A percentile compares a stretch with the other conserved stretches of the same genome.
phyloP scores from a whole-genome alignment of 2,888 invertebrate species.

The Petrolisthes cinctipes region DNA sequence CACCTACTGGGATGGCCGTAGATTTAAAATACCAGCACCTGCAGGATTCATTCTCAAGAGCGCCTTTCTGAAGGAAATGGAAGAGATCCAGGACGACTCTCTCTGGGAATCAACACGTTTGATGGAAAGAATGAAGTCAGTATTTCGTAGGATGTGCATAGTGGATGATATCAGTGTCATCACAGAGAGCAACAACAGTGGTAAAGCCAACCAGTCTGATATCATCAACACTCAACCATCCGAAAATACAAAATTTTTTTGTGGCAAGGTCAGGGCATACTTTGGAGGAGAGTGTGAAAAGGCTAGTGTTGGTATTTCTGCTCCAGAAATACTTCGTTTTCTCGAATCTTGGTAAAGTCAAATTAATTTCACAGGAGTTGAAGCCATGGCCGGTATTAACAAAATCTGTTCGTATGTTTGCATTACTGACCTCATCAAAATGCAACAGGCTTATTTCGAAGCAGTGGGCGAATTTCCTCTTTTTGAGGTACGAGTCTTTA shows the following conservation, averaged over 20 bases:
- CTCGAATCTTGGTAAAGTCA: neutral
- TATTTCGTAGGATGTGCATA: neutral
- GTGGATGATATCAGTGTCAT: neutral
- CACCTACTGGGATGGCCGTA: neutral
- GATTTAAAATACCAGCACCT: neutral
- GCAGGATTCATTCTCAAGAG: neutral
- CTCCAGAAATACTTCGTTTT: neutral
- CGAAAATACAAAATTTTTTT: neutral
- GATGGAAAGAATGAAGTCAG: neutral
- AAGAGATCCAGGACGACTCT: neutral
- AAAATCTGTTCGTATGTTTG: no score
- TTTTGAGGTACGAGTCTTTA: no score
- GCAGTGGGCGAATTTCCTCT: no score
- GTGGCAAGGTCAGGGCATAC: neutral
- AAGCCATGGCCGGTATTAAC: no score
- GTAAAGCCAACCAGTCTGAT: neutral
- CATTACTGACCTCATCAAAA: no score
- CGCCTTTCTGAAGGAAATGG: constrained; percentile 8
- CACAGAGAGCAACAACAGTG: no score
- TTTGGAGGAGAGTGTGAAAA: neutral
- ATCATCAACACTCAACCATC: neutral
- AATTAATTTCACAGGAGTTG: no score
- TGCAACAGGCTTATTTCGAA: no score
- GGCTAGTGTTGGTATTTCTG: neutral
- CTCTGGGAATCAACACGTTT: neutral